Conservation (phyloP, 2,888 invertebrate genomes). For the Drosophila vallismaia region DNA sequence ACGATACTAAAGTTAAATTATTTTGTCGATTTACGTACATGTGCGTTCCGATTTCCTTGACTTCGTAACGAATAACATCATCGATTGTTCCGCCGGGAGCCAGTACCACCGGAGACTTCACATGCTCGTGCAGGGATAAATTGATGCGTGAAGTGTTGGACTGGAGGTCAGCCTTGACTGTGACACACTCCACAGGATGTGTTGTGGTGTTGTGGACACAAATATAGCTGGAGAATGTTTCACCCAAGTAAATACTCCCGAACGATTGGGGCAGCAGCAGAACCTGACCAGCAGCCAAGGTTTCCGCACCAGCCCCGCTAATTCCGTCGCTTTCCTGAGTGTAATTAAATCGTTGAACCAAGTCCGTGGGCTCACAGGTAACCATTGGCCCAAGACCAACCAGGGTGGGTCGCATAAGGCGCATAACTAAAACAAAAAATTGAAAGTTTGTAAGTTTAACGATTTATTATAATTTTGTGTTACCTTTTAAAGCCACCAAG, state of each 20-base stretch:
- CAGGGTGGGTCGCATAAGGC: slow-evolving; percentile 95
- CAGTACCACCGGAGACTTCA: slow-evolving; percentile 86
- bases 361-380: slow-evolving; percentile 93
- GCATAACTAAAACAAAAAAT: slow-evolving; percentile 89
- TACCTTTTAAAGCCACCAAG: slow-evolving; percentile 83
- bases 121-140: slow-evolving; percentile 89
- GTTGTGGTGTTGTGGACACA: slow-evolving; percentile 98
- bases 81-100: slow-evolving; percentile 94
- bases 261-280: slow-evolving; percentile 97
- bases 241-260: slow-evolving; percentile 97
- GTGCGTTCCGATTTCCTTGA: slow-evolving; percentile 99
- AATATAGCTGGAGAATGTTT: slow-evolving; percentile 98
- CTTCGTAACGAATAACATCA: slow-evolving; percentile 98
- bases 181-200: slow-evolving; percentile 86
- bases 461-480: not conserved
- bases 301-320: slow-evolving; percentile 92
- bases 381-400: slow-evolving; percentile 90
- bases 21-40: slow-evolving; percentile 87
- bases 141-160: slow-evolving; percentile 95
- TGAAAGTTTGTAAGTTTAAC: not conserved
- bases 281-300: slow-evolving; percentile 91
- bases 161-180: slow-evolving; percentile 93
- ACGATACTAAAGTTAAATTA: no score
- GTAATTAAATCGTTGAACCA: slow-evolving; percentile 92
- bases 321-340: slow-evolving; percentile 93